Conservation (phyloP, 1,140 invertebrate species). For the Palaemon carinicauda region DNA sequence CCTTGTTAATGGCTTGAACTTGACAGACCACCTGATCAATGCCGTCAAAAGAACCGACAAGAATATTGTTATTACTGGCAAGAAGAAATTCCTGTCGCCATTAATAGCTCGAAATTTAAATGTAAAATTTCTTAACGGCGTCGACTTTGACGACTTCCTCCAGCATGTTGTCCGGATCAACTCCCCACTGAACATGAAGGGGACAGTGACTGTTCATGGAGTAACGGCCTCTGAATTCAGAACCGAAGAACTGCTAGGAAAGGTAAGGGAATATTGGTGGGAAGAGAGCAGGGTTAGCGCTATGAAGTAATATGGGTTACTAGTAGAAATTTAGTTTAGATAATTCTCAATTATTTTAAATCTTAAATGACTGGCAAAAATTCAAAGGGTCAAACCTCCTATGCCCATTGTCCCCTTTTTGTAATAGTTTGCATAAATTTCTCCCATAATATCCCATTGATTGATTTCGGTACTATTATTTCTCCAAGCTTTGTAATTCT, state of each 20-base stretch:
- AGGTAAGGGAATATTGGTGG: background rate
- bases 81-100: background rate
- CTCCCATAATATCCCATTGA: no score
- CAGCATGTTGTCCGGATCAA: background rate
- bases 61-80: background rate
- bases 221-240: background rate
- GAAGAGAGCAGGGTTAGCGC: no score
- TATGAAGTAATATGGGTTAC: no score
- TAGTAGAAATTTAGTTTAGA: no score
- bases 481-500: no score
- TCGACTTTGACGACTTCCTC: background rate
- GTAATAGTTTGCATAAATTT: no score
- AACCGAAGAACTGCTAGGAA: background rate
- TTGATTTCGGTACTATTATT: no score
- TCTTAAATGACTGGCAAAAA: no score
- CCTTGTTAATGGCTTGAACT: background rate
- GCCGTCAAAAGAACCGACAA: background rate
- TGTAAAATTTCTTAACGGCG: background rate
- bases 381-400: no score
- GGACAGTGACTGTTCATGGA: background rate
- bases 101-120: background rate
- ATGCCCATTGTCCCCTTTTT: no score
- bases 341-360: no score
- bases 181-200: background rate
- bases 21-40: background rate